These are phyloP conservation scores for Beroe forskalii DNA, from an alignment of 37 sponge, comb jelly and placozoan species.

Conservation along the genomic window DNA sequence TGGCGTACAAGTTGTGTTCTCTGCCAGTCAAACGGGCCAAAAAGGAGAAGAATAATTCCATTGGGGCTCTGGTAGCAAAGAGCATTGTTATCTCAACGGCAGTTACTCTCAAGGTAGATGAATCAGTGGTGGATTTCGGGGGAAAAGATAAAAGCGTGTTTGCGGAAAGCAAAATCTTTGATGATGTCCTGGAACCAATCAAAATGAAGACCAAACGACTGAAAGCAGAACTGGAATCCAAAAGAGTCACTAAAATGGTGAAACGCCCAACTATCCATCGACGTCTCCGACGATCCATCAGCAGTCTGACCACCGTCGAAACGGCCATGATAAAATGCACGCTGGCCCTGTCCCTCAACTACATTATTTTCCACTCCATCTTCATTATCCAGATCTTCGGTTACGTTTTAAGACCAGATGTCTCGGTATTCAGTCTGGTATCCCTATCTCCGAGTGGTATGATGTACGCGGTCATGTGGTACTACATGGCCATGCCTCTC, in stretches of 20 bases:
- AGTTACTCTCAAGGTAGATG: not conserved
- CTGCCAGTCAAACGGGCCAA: conserved; percentile 7
- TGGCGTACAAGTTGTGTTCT: not conserved
- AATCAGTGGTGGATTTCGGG: not conserved
- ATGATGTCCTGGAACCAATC: not conserved
- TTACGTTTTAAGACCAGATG: conserved; percentile 4
- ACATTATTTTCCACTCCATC: conserved; percentile 1
- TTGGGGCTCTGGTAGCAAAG: not conserved
- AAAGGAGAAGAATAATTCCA: not conserved
- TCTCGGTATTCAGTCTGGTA: conserved; percentile 8
- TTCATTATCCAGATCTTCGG: conserved; percentile 22
- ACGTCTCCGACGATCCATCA: not conserved
- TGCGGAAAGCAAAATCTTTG: not conserved
- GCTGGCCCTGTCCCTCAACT: conserved; percentile 10
- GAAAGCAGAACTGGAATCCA: not conserved
- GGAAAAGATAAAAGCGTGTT: not conserved
- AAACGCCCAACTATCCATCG: not conserved
- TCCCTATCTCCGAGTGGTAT: not conserved
- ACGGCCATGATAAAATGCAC: conserved; percentile 26
- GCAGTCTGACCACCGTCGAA: conserved; percentile 3
- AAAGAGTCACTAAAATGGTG: not conserved
- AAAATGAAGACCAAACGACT: not conserved
- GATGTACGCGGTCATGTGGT: conserved; percentile 30
- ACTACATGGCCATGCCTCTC: conserved; percentile 44
- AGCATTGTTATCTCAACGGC: not conserved